These are phyloP conservation scores for Itoplectis maculator DNA, from an alignment of 2,888 invertebrate species.

Conservation along the genomic window DNA sequence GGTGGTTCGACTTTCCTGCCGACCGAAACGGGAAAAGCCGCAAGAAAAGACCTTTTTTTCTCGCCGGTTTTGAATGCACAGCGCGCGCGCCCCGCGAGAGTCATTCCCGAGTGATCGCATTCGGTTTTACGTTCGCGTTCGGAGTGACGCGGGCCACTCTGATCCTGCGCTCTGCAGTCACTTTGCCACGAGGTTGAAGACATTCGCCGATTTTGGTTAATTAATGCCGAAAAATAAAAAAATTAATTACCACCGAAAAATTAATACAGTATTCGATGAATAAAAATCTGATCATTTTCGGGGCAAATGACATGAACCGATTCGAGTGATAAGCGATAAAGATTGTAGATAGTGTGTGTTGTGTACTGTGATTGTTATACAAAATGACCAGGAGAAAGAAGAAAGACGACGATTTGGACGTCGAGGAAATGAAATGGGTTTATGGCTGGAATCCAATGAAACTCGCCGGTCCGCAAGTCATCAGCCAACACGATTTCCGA, in stretches of 20 bases:
- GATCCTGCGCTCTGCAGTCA: conserved; percentile 1
- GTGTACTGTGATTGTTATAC: too few relatives aligned
- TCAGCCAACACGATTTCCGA: conserved; percentile 48
- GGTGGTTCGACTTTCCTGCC: conserved; percentile 47
- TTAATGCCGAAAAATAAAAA: not conserved
- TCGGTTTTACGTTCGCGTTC: conserved; percentile 31
- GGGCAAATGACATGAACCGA: conserved; percentile 14
- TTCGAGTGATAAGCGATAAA: conserved; percentile 10
- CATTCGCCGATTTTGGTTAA: not conserved
- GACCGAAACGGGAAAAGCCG: conserved; percentile 58
- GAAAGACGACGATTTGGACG: conserved; percentile 51
- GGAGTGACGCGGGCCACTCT: not conserved
- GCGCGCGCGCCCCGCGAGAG: not conserved
- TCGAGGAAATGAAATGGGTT: conserved; percentile 27
- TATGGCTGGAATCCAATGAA: conserved; percentile 44
- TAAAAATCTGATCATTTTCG: not conserved
- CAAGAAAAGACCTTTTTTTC: conserved; percentile 45
- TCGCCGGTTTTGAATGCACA: conserved; percentile 37
- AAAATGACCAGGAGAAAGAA: conserved; percentile 70
- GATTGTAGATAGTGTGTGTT: conserved; percentile 18
- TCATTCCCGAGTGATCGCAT: conserved; percentile 35
- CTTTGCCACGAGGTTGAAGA: not conserved
- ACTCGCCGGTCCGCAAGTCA: conserved; percentile 51
- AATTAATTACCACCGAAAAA: too few relatives aligned
- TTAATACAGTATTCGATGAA: too few relatives aligned